Conservation (phyloP, 2,113 vertebrate genomes). For the Serranochromis macrocephalus region DNA sequence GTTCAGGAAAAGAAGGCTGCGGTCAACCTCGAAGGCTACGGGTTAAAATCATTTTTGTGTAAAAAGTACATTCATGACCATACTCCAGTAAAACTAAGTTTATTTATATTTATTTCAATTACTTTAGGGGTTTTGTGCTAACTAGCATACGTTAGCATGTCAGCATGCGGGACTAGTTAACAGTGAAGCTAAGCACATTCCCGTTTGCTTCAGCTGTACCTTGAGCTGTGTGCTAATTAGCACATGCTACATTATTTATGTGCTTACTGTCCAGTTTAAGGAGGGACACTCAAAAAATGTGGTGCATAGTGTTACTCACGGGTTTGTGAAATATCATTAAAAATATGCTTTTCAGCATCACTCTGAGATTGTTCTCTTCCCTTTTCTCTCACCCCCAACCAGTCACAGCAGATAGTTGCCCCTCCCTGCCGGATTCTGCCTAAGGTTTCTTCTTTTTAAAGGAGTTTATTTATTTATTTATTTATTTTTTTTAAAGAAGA, state of each 20-base stretch:
- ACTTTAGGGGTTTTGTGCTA: neutral
- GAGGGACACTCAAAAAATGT: neutral
- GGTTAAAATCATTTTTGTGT: neutral
- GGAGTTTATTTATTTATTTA: neutral
- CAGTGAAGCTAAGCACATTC: neutral
- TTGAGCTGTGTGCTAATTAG: neutral
- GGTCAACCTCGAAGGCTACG: neutral
- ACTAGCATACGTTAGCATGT: neutral
- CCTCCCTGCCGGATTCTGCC: neutral
- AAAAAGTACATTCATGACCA: neutral
- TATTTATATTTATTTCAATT: neutral
- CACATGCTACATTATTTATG: neutral
- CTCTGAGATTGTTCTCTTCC: neutral
- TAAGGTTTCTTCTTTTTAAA: neutral
- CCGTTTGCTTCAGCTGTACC: accelerated
- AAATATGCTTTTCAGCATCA: neutral
- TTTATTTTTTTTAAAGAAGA: neutral
- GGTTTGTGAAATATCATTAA: neutral
- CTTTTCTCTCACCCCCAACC: neutral
- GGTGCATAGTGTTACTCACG: neutral
- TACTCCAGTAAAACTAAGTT: neutral
- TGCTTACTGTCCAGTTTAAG: neutral
- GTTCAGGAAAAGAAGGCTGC: neutral
- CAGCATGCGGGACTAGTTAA: neutral
- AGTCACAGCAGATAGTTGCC: neutral